Evolutionary conservation across 2,113 vertebrate species (phyloP), one percentile per base, ranked within the genome.

Genomic region (Chitala chitala): DNA sequence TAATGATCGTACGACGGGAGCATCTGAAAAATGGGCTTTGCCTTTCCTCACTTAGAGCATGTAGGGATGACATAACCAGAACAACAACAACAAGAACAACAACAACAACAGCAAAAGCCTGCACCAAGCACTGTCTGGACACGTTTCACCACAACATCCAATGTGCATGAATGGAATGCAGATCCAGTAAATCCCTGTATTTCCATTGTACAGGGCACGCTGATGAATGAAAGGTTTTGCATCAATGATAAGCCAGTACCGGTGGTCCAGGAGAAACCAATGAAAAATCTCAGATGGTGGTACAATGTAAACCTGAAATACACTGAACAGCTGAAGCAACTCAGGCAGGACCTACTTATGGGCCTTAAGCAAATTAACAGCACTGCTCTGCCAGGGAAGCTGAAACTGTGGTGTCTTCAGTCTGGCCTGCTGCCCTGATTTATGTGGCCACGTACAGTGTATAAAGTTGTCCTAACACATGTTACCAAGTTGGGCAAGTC

Each of bases 141-240:
- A n/a, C n/a, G n/a, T n/a, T n/a, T n/a, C n/a, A n/a, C n/a, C n/a
- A n/a, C n/a, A n/a, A n/a, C n/a, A 12, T 38, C 36, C 29, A 64
- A 64, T 64, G 36, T 29, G 12, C 61, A 64, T 8, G 61, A 64
- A 64, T 64, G 33, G 36, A 75, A 69, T 36, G 2, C 42, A 61
- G 46, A 20, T 5, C 13, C 38, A 40, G 10, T 22, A 73, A 73
- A 46, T 73, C 22, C 38, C 55, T 31, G 56, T 17, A 72, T 72
- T 36, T 72, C n/a, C 33, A 73, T 48, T 73, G 55, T 73, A 20
- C 59, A 73, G 29, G 5, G 56, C 17, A 15, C 42, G 71, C 33
- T 73, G 54, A 46, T n/a, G 4, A 26, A 48, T 4, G 40, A 73
- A 40, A 61, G 71, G 55, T 73, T 73, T 55, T 44, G 4, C 36